Base-by-base conservation (phyloP, 2,888 invertebrate species). In the Drosophila hamatofila region DNA sequence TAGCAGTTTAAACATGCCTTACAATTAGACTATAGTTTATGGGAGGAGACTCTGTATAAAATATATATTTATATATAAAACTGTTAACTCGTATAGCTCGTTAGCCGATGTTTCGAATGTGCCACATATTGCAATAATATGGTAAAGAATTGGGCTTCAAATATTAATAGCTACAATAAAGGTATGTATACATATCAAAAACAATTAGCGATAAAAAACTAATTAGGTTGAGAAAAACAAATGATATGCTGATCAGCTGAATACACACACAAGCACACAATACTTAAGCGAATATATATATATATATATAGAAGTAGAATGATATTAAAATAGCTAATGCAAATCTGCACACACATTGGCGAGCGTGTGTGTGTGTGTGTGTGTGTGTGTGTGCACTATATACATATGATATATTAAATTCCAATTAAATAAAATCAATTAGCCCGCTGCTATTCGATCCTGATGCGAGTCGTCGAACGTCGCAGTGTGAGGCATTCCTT, bases 401-500 rank as follows among this genome's bases (percentile, higher is more conserved):
- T 71, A 75, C 80, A 75, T 54, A 71, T 69, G 56, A 69, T 42
- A 54, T 57, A 61, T 61, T 54, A 35, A 25, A 35, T 61, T 63
- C 27, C 18, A 21, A 23, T 37, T 11, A 48, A 63, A 48, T 61
- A 39, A 56, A 51, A 63, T 75, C 27, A 61, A 63, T 59, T 30
- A 21, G 12, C 64, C 63, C 65, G 60, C 49, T 86, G 85, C 76
- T 91, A 91, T 83, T 92, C 91, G 59, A 92, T 91, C 18, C 91
- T 84, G 70, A 91, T 92, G 52, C 92, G 86, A n/a, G 80, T 75
- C 8, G 71, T 16, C 30, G 91, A 89, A 18, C 91, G 88, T 16
- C 90, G 87, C 54, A 85, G 55, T 30, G 83, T 84, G 16, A 75
- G 58, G 35, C 94, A 77, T 86, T 94, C 94, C 58, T 93, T 93